Evolutionary conservation across 2,888 invertebrate genomes (phyloP), one percentile per base, ranked within the genome.

Genomic region (Exocentrus adspersus): DNA sequence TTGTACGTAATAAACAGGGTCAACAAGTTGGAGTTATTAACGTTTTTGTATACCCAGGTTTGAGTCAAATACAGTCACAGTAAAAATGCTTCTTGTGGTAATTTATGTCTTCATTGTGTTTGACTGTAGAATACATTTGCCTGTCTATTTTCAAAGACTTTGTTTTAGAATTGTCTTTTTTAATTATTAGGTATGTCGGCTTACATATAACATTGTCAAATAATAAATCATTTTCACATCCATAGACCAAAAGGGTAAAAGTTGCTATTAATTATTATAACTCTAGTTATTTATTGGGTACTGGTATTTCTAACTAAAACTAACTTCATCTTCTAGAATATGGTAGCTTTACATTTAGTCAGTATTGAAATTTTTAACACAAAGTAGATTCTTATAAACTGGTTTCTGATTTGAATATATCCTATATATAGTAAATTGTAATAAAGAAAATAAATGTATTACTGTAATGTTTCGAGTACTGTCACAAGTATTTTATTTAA

Each of bases 11-110:
- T 61, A 69, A 64, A 53, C 50, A 68, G 5, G 58, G 66, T 48
- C 28, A 30, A 14, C 64, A 66, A 60, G 64, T 72, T 20, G 72
- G 74, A 52, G 54, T 56, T 61, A 71, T 70, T 52, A 67, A 61
- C 59, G 72, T 68, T 17, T 32, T 62, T 37, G 67, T 75, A 21
- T 41, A 54, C 45, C 75, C 75, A 75, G 75, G 75, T 75, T 75
- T 75, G 75, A 61, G 65, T 64, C 63, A 30, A 64, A 42, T 58
- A 50, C 52, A 65, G 61, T 65, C 59, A 64, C 52, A 69, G 59
- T 66, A 54, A 43, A 54, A 24, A 32, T 20, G 54, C 43, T 54
- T 54, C 14, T 54, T 54, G 54, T 54, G 54, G 28, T 28, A 43
- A 37, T 54, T 43, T 53, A 53, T 53, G 24, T 54, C 24, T 28